Evolutionary conservation across 2,797 vertebrate species (phyloP).

Genomic region (Gymnoscopelus braueri): DNA sequence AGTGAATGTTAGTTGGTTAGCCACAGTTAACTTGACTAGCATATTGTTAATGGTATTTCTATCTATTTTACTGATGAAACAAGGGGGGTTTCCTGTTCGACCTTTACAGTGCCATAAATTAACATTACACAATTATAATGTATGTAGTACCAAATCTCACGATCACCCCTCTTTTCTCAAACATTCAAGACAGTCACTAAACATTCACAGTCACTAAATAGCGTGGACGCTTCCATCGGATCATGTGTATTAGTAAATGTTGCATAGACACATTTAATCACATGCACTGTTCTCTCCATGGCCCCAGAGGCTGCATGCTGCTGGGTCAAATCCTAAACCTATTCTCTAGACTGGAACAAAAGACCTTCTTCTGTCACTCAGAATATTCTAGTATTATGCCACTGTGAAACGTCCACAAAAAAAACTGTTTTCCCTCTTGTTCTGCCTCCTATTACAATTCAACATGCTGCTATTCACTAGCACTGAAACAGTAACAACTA

Average conservation of each 20-base stretch:
- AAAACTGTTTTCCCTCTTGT: constrained; percentile 8
- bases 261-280: background rate
- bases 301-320: background rate
- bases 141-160: background rate
- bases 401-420: constrained; percentile 39
- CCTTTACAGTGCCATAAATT: background rate
- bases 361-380: constrained; percentile 27
- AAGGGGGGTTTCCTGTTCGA: no score
- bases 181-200: no score
- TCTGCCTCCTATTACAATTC: constrained; percentile 16
- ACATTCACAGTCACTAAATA: no score
- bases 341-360: constrained; percentile 38
- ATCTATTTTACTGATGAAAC: no score
- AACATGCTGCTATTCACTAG: constrained; percentile 26
- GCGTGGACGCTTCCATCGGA: background rate
- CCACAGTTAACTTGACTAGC: no score
- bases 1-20: no score
- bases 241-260: background rate
- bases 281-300: background rate
- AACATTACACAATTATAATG: background rate
- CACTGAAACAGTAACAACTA: constrained; percentile 36
- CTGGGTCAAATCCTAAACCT: background rate
- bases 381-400: constrained; percentile 45
- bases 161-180: background rate
- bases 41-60: no score